Evolutionary conservation across 2,888 invertebrate genomes (phyloP), one percentile per base, ranked within the genome.

Genomic region (Hypercompe scribonia): DNA sequence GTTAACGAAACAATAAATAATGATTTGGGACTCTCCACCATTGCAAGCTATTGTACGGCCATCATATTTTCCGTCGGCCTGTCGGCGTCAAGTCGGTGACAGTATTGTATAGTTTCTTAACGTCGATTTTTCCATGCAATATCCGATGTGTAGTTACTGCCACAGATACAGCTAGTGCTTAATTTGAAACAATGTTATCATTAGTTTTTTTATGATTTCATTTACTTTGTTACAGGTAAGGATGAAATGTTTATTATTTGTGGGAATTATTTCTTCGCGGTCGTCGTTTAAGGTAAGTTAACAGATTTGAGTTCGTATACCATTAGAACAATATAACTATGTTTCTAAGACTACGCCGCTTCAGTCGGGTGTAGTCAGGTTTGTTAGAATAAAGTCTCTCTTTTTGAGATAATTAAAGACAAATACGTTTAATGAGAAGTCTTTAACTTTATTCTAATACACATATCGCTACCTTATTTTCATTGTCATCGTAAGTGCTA

Each of bases 1-100:
- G 93, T 94, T 94, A 94, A 91, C 92, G 92, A 92, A 93, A 94
- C 92, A 93, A 94, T 94, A 94, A 93, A 93, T 93, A 94, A 94
- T 93, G 91, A 93, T 93, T 93, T 90, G 91, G 91, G 90, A 90
- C 90, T 91, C 90, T 88, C 89, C 87, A 86, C 88, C 87, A 87
- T 85, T 90, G 89, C 89, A 86, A 84, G 86, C 91, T 89, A 90
- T 94, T 93, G 93, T 94, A 90, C 86, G 82, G 82, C 87, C 84
- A 87, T 93, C 90, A 92, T 88, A 92, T 91, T 92, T 91, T 90
- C 89, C 89, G 90, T 83, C 83, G 84, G 84, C 79, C 83, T 82
- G 84, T 87, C 85, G 86, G 85, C 84, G 78, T 82, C 85, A 85
- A 86, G 83, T 81, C 82, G 82, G 85, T 89, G 90, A 88, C 87